These are phyloP conservation scores for Belgica antarctica DNA, from an alignment of 2,888 invertebrate genomes.

Conservation along the genomic window DNA sequence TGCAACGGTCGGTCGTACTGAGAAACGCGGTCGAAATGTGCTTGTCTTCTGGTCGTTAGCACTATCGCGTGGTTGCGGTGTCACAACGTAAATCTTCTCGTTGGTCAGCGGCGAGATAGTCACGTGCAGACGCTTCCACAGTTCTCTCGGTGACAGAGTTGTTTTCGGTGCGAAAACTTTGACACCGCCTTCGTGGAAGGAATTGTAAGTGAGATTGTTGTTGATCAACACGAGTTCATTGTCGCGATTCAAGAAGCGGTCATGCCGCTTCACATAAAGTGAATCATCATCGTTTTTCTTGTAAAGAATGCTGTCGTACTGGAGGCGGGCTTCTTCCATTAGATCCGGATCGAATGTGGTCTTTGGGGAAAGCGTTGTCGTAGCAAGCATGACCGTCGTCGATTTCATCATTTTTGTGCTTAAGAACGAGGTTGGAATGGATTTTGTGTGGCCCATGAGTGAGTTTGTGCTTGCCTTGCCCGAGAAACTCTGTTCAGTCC, in stretches of 20 bases:
- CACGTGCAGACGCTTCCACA: conserved; percentile 68
- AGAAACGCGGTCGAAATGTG: conserved; percentile 46
- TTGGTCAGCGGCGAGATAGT: conserved; percentile 73
- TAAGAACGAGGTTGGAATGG: conserved; percentile 74
- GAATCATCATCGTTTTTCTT: conserved; percentile 32
- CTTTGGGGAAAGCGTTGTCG: conserved; percentile 45
- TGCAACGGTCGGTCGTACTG: conserved; percentile 60
- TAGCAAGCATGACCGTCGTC: conserved; percentile 45
- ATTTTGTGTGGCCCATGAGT: conserved; percentile 65
- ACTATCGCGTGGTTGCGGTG: conserved; percentile 62
- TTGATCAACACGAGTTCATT: conserved; percentile 31
- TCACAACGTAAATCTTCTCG: conserved; percentile 80
- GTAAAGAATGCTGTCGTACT: conserved; percentile 36
- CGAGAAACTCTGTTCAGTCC: conserved; percentile 76
- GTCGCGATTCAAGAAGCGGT: conserved; percentile 32
- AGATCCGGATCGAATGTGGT: conserved; percentile 44
- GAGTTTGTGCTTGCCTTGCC: conserved; percentile 59
- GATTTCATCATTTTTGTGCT: conserved; percentile 59
- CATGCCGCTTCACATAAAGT: conserved; percentile 29
- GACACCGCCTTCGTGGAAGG: not conserved
- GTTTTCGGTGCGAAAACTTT: conserved; percentile 40
- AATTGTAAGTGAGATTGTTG: conserved; percentile 37
- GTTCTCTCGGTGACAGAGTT: conserved; percentile 48
- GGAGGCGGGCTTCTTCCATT: conserved; percentile 34
- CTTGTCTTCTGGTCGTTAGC: conserved; percentile 45